Percentiles rank a stretch among this genome's conserved stretches.
Conservation (phyloP, 2,113 vertebrate species). For the Carollia perspicillata region DNA sequence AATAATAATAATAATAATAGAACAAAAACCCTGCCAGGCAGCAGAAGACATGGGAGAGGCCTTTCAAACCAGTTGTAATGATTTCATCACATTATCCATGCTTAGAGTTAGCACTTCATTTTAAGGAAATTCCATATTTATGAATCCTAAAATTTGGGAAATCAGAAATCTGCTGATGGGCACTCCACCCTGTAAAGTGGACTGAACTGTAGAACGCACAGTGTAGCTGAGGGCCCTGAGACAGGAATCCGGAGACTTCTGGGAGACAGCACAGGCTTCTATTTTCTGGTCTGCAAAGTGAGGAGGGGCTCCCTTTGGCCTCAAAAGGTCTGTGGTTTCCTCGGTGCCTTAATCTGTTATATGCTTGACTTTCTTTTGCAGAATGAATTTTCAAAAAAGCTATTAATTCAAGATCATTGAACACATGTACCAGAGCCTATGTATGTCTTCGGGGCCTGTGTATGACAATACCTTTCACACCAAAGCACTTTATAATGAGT, state of each 20-base stretch:
- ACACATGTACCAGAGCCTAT: neutral
- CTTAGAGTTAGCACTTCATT: neutral
- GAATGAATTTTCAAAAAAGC: slow-evolving; percentile 23
- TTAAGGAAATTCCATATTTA: neutral
- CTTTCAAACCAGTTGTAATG: neutral
- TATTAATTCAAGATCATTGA: neutral
- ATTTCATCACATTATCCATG: neutral
- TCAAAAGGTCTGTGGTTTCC: neutral
- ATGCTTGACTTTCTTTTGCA: neutral
- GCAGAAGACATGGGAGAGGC: neutral
- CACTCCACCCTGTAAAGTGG: neutral
- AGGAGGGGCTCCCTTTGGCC: neutral
- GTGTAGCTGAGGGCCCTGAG: neutral
- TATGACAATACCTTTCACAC: neutral
- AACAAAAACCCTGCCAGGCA: neutral
- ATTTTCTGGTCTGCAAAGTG: neutral
- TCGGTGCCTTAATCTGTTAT: neutral
- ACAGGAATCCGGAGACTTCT: neutral
- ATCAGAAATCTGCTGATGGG: neutral
- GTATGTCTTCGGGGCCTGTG: neutral
- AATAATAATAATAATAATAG: no score
- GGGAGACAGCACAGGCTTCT: neutral
- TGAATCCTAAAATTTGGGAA: neutral
- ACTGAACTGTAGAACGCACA: fast-evolving
- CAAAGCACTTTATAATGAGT: neutral